Evolutionary conservation across 2,888 invertebrate genomes (phyloP).

Genomic region (Latheticus oryzae): DNA sequence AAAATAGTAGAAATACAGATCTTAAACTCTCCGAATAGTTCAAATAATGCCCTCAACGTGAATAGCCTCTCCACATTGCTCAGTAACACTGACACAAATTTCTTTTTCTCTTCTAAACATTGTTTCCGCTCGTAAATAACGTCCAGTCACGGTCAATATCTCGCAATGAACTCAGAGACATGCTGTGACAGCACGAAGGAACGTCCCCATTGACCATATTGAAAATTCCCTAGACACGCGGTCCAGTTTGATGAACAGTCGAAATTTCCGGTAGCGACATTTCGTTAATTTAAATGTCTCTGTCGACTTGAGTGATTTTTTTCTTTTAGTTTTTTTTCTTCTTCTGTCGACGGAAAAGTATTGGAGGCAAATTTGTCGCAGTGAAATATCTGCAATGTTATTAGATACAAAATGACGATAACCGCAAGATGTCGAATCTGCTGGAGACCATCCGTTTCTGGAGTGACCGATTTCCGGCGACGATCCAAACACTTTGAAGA

Average conservation of each 20-base stretch:
- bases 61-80: too few relatives aligned
- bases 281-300: slow-evolving; percentile 1
- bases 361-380: slow-evolving; percentile 37
- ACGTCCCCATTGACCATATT: slow-evolving; percentile 21
- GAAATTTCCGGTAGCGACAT: neutral
- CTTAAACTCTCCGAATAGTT: too few relatives aligned
- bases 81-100: too few relatives aligned
- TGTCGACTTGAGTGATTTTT: too few relatives aligned
- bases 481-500: slow-evolving; percentile 1
- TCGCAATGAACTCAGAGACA: slow-evolving; percentile 12
- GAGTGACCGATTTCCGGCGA: slow-evolving; percentile 21
- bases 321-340: too few relatives aligned
- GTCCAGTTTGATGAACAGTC: slow-evolving; percentile 6
- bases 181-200: slow-evolving; percentile 9
- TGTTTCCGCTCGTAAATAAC: too few relatives aligned
- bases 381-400: slow-evolving; percentile 43
- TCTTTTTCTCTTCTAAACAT: too few relatives aligned
- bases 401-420: slow-evolving; percentile 40
- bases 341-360: slow-evolving; percentile 1
- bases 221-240: slow-evolving; percentile 12
- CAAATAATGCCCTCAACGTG: too few relatives aligned
- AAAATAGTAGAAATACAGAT: too few relatives aligned
- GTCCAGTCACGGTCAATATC: slow-evolving; percentile 23
- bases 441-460: slow-evolving; percentile 11
- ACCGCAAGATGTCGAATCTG: slow-evolving; percentile 38